Base-by-base conservation (phyloP, 2,113 vertebrate genomes). In the Uria lomvia region DNA sequence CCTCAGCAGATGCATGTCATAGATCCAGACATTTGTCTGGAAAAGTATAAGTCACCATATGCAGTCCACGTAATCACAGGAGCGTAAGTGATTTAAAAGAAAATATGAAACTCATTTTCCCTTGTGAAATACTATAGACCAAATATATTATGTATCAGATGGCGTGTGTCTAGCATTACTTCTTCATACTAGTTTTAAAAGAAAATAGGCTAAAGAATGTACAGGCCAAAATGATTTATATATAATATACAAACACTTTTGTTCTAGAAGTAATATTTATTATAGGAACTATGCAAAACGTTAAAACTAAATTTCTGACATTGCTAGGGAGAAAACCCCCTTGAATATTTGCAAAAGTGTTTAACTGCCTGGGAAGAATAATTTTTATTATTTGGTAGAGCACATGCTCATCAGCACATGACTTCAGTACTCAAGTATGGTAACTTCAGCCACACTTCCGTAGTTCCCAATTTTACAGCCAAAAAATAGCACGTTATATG, bases 371-470 rank as follows among this genome's bases (percentile, higher is more conserved):
- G 52, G 36, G 11, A 80, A 32, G 95, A 95, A 73, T 29, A 18
- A 12, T 42, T 88, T 62, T 74, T 80, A 76, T 76, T 75, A n/a
- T 53, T 81, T 74, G 52, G 36, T 75, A 50, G 12, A 24, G 53
- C 83, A 92, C 60, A 47, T 59, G 79, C 40, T 85, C 36, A 58
- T 71, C 71, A 52, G 45, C 11, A 43, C 29, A 6, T 50, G 55
- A 93, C 47, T 67, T 95, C 87, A 87, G 53, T 91, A 70, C 73
- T 89, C 42, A 94, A 73, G n/a, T 42, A 91, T 76, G 91, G 55
- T 50, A 74, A 85, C 79, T 88, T 89, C 77, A 93, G 75, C 86
- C 83, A 97, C 24, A 22, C 21, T 85, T 76, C 32, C 15, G 3
- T 29, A 42, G 36, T 40, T 45, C 36, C 55, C 53, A 40, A 4